Percentiles rank a stretch among this genome's conserved stretches.
These are phyloP conservation scores for Pterois miles DNA, from an alignment of 2,797 vertebrate genomes.

Conservation along the genomic window DNA sequence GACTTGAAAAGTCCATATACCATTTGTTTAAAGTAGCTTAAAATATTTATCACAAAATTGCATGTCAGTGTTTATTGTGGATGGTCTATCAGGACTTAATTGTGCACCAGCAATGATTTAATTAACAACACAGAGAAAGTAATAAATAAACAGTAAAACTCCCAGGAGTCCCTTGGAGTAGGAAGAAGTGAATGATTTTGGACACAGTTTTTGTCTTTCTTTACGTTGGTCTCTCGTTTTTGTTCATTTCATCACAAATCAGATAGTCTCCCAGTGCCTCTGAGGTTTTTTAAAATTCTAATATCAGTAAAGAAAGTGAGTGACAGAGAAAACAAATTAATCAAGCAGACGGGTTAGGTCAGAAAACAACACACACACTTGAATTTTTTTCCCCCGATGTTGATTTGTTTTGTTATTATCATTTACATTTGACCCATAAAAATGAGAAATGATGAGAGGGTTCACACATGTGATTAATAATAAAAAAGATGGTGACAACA, in stretches of 20 bases:
- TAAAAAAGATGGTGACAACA: slow-evolving; percentile 61
- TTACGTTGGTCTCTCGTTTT: not conserved
- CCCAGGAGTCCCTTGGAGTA: too few relatives aligned
- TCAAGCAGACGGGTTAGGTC: slow-evolving; percentile 26
- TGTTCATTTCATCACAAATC: slow-evolving; percentile 19
- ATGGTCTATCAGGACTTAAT: too few relatives aligned
- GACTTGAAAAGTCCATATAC: too few relatives aligned
- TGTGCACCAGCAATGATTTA: too few relatives aligned
- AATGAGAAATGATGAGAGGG: slow-evolving; percentile 39
- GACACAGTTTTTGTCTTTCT: not conserved
- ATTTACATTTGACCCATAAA: slow-evolving; percentile 73
- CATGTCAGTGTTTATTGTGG: too few relatives aligned
- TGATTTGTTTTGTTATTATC: slow-evolving; percentile 64
- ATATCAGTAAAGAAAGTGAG: slow-evolving; percentile 26
- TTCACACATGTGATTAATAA: slow-evolving; percentile 65
- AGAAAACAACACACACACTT: slow-evolving; percentile 30
- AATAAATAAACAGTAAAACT: too few relatives aligned
- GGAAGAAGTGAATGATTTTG: too few relatives aligned
- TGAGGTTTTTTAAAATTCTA: not conserved
- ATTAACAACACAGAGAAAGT: too few relatives aligned
- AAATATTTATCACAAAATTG: too few relatives aligned
- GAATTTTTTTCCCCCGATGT: slow-evolving; percentile 31
- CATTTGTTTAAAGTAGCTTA: too few relatives aligned
- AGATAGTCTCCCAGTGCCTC: slow-evolving; percentile 12
- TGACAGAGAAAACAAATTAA: slow-evolving; percentile 42